phyloP scores from a whole-genome alignment of 2,797 vertebrate genomes.

The Gymnopithys bicolor region DNA sequence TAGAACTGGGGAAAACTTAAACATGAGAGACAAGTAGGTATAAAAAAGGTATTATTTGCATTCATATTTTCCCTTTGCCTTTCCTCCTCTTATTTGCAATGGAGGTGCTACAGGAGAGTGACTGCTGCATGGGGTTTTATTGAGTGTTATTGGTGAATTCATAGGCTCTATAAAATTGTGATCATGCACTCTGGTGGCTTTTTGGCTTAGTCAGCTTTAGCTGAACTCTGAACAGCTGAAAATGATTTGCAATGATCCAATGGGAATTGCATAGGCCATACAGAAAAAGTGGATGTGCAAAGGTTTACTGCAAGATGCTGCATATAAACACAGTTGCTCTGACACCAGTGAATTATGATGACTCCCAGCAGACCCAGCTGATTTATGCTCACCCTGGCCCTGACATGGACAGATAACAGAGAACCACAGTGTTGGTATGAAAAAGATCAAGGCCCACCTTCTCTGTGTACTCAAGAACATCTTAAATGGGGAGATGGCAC shows the following conservation, averaged over 20 bases:
- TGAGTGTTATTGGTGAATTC: neutral
- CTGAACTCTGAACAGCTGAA: neutral
- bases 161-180: neutral
- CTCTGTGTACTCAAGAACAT: neutral
- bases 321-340: neutral
- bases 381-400: neutral
- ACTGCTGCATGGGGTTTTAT: neutral
- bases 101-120: neutral
- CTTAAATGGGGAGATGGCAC: neutral
- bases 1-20: neutral
- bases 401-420: neutral
- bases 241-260: rapidly evolving
- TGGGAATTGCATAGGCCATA: neutral
- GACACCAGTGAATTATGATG: neutral
- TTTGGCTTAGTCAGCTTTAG: neutral
- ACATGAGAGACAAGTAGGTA: neutral
- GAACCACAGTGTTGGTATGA: neutral
- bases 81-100: neutral
- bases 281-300: neutral
- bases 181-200: neutral
- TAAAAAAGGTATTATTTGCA: neutral
- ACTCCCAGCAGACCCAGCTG: neutral
- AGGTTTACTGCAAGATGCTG: neutral
- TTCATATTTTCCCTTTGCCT: neutral
- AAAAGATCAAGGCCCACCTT: neutral